These are phyloP conservation scores for Pygoscelis antarcticus DNA, from an alignment of 2,113 vertebrate species.

Conservation along the genomic window DNA sequence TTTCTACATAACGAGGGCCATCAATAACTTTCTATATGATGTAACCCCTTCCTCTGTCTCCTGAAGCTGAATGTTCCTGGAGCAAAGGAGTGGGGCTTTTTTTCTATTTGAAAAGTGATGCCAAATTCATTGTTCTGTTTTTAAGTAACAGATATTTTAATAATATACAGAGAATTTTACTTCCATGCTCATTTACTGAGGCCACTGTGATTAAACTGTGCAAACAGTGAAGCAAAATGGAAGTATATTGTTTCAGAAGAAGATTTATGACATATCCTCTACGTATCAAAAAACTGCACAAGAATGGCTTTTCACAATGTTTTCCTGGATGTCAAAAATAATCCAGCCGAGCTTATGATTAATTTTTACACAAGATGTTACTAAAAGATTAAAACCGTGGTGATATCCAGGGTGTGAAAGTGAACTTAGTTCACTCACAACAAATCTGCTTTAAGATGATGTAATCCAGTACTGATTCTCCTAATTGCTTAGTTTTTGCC, in stretches of 20 bases:
- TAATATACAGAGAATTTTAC: neutral
- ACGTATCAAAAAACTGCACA: neutral
- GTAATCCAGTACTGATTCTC: slow-evolving; percentile 47
- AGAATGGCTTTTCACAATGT: neutral
- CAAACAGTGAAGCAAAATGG: neutral
- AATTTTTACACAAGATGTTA: slow-evolving; percentile 40
- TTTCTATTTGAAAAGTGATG: neutral
- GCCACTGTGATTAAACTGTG: neutral
- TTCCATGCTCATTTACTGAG: neutral
- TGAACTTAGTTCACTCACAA: slow-evolving; percentile 52
- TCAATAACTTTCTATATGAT: neutral
- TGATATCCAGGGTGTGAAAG: slow-evolving; percentile 33
- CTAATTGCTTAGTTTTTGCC: slow-evolving; percentile 58
- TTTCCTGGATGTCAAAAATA: slow-evolving; percentile 30
- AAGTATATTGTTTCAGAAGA: neutral
- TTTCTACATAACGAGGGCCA: neutral
- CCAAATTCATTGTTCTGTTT: neutral
- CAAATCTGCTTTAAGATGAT: slow-evolving; percentile 58
- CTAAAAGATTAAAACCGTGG: slow-evolving; percentile 46
- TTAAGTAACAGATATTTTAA: neutral
- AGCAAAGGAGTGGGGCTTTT: neutral
- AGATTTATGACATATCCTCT: neutral
- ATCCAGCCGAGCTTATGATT: slow-evolving; percentile 29
- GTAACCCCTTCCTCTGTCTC: neutral
- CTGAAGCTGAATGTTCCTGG: neutral